Base-by-base conservation (phyloP, 2,888 invertebrate species). In the Encarsia formosa region DNA sequence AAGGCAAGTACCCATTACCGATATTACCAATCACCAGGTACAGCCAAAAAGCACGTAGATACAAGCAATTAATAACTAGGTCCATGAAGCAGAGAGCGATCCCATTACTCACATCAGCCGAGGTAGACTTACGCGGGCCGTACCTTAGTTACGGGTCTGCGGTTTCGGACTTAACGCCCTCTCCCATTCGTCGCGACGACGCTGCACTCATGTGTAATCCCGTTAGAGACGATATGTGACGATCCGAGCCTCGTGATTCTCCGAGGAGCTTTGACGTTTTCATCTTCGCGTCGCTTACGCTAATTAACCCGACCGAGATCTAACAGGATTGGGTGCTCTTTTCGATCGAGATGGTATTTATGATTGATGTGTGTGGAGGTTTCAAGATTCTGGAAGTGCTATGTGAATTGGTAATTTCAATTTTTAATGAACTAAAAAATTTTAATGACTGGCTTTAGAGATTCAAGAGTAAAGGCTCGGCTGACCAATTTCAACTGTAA, bases 51-150 rank as follows among this genome's bases (percentile, higher is more conserved):
- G 20, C 15, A 13, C 20, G 24, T 15, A 15, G 13, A 49, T 39
- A 31, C 45, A 44, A 37, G 52, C 66, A 61, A 67, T 67, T 66
- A 65, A 67, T 66, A 67, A 66, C 63, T 58, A 54, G 15, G 18
- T 9, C 31, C 39, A 38, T 11, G 16, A 16, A 23, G 15, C 8
- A 34, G 22, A 61, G 62, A n/a, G n/a, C n/a, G n/a, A n/a, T n/a
- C n/a, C 59, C 62, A 65, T 67, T 66, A 65, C 62, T 67, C 65
- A 67, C 65, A 61, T 61, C 58, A 51, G 56, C 49, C 61, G 41
- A 19, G 24, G 3, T n/a, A 39, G 40, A 49, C 52, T 53, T 49
- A 29, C 39, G 44, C 40, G 38, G 63, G 59, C 60, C 63, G 62
- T 60, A 61, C 62, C 60, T 65, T 63, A 60, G 62, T 61, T 60